Evolutionary conservation across 2,113 vertebrate species (phyloP).

Genomic region (Sakesphorus luctuosus): DNA sequence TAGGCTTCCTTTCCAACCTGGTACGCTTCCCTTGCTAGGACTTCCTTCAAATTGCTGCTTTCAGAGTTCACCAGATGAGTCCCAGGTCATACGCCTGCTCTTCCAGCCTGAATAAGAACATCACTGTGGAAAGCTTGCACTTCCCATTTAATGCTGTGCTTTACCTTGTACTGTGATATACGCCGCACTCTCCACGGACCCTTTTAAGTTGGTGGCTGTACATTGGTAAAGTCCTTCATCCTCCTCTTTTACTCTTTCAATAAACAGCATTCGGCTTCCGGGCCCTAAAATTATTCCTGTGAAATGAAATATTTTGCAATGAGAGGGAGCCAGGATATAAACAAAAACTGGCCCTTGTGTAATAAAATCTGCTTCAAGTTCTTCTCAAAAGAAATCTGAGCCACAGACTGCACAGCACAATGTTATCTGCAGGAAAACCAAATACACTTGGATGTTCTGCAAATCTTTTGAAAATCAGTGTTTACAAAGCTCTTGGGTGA

Average conservation of each 20-base stretch:
- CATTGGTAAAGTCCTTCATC: slow-evolving; percentile 92
- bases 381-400: slow-evolving; percentile 20
- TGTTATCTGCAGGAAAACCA: background rate
- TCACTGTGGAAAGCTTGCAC: background rate
- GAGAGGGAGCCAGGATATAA: slow-evolving; percentile 51
- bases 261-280: slow-evolving; percentile 86
- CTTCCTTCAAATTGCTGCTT: background rate
- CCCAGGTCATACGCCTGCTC: background rate
- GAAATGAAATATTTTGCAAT: slow-evolving; percentile 69
- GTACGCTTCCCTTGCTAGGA: slow-evolving; percentile 11
- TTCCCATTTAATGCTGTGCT: background rate
- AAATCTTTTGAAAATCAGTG: background rate
- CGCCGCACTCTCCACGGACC: slow-evolving; percentile 85
- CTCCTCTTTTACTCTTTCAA: slow-evolving; percentile 89
- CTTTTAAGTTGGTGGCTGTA: slow-evolving; percentile 87
- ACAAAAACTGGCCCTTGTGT: slow-evolving; percentile 44
- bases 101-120: background rate
- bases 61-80: background rate
- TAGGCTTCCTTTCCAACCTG: slow-evolving; percentile 59
- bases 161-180: slow-evolving; percentile 89
- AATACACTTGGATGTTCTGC: background rate
- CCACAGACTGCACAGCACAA: background rate
- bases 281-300: slow-evolving; percentile 88
- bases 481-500: slow-evolving; percentile 4
- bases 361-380: slow-evolving; percentile 44